Evolutionary conservation across 2,888 invertebrate genomes (phyloP), one percentile per base, ranked within the genome.

Genomic region (Entomobrya proxima): DNA sequence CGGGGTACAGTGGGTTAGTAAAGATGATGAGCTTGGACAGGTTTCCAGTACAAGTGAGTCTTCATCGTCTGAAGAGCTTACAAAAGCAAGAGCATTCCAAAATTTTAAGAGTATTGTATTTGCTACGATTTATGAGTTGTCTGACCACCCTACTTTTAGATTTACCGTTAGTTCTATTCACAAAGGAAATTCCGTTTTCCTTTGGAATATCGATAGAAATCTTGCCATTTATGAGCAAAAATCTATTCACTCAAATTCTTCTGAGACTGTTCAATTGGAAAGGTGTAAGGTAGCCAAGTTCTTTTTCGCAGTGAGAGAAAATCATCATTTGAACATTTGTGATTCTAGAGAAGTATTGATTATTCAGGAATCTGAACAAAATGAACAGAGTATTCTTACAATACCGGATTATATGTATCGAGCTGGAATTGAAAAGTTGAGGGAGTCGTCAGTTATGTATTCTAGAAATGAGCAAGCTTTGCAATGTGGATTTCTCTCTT

Each of bases 141-240:
- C 89, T 4, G 88, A 88, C 52, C 76, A 78, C 76, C 84, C 88
- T 13, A 88, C 86, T n/a, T 88, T 87, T 74, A 86, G 88, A 37
- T 82, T 90, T 44, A 61, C 88, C 6, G 69, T 90, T 0, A 84
- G 84, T n/a, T 86, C 89, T 5, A 24, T 64, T 6, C 58, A 58
- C 1, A 67, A 55, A 13, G 84, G 82, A 3, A 83, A 85, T 13
- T 83, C 80, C 6, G 27, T 88, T 7, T 89, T 89, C 78, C 75
- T 90, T 15, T 90, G 89, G 89, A 89, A 88, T 67, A 87, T 88
- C 64, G 89, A 89, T 64, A 52, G 88, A 52, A 88, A 89, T 85
- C 40, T 88, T 9, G 74, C 80, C 0, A 74, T 88, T 35, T 90
- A 79, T 67, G 44, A 64, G 13, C 74, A 35, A 24, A 24, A 61